phyloP scores from a whole-genome alignment of 2,113 vertebrate species.

The Rhipidura dahli region DNA sequence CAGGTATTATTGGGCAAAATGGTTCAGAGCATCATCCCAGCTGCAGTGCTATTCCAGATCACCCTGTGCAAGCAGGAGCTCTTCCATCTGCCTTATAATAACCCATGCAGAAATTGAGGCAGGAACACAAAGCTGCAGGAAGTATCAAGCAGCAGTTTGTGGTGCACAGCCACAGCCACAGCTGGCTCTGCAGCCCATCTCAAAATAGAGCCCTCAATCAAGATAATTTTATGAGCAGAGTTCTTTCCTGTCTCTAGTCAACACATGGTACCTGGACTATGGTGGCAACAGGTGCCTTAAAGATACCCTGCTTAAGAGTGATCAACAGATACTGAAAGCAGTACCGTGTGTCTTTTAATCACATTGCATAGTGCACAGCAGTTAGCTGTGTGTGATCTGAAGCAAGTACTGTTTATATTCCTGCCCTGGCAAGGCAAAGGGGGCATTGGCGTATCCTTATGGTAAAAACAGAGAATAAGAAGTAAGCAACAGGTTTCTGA shows the following conservation, averaged over 20 bases:
- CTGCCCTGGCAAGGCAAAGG: background rate
- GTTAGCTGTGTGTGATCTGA: background rate
- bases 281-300: background rate
- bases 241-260: background rate
- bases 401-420: background rate
- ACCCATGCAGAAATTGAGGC: background rate
- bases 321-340: background rate
- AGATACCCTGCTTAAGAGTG: background rate
- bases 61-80: background rate
- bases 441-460: background rate
- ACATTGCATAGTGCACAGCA: background rate
- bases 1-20: background rate
- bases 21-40: rapidly evolving
- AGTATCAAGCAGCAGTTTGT: background rate
- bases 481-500: background rate
- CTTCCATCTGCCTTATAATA: background rate
- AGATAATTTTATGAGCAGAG: background rate
- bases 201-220: background rate
- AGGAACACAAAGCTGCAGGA: background rate
- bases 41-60: background rate
- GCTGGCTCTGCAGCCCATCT: background rate
- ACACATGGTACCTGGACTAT: background rate
- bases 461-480: background rate
- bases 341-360: background rate
- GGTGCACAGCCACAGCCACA: background rate